Conservation (phyloP, 2,113 vertebrate species). For the Eclectus roratus region DNA sequence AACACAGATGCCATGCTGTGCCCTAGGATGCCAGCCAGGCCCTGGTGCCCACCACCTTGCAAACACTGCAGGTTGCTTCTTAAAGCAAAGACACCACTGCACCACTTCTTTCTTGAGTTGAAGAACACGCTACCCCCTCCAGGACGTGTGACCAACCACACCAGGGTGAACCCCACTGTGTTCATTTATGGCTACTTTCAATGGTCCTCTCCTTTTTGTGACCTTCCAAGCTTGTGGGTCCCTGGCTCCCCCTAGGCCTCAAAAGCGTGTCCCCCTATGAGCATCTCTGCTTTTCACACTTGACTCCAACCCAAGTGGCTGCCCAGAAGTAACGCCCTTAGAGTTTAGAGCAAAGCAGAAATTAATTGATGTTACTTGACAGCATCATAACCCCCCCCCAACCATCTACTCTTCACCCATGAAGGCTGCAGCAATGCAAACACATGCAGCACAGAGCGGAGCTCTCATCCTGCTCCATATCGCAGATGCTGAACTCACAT, state of each 20-base stretch:
- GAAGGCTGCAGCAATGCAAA: not conserved
- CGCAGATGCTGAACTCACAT: not conserved
- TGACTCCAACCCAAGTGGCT: accelerated
- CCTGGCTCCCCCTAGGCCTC: not conserved
- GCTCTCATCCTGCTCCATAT: not conserved
- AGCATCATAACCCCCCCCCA: not conserved
- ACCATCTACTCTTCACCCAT: not conserved
- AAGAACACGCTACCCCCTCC: not conserved
- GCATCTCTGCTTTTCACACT: not conserved
- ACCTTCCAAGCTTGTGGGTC: accelerated
- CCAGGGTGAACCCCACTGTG: accelerated
- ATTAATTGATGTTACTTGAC: not conserved
- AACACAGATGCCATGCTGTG: accelerated
- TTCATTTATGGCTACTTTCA: not conserved
- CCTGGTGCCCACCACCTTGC: not conserved
- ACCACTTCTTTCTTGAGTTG: not conserved
- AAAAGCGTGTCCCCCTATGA: accelerated
- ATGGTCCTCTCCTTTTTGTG: not conserved
- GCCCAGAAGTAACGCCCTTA: not conserved
- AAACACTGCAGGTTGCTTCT: not conserved
- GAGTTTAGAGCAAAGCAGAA: not conserved
- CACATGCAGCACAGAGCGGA: not conserved
- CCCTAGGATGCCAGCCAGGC: not conserved
- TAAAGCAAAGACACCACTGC: not conserved
- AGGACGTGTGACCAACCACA: not conserved